Evolutionary conservation across 2,888 invertebrate species (phyloP), one percentile per base, ranked within the genome.

Genomic region (Papilio gigon): DNA sequence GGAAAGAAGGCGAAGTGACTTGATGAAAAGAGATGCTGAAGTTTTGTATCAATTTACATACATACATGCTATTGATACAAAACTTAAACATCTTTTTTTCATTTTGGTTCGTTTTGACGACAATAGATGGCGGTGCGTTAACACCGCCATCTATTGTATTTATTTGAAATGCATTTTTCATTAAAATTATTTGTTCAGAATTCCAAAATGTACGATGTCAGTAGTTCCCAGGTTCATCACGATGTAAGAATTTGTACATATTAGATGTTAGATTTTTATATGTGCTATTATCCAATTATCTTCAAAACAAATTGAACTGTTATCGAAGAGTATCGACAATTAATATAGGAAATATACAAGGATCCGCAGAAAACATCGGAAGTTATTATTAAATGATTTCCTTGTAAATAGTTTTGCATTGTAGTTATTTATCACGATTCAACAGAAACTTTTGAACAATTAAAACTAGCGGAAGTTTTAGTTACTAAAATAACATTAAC

Each of bases 301-400:
- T 30, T 63, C 63, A 50, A n/a, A 22, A 37, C 33, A 59, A 66
- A 44, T 17, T 56, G n/a, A 37, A 30, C 33, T n/a, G 14, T 12
- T 53, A 40, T 33, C 33, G n/a, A 37, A 25, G 12, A 37, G 11
- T 60, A 14, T n/a, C n/a, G 12, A 50, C 1, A 5, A 35, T 61
- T 37, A 25, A 62, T 62, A 35, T 22, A 62, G 80, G 81, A 83
- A 83, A 79, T 72, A 50, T 73, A 71, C 75, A 76, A 79, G 75
- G 67, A 69, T 78, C 75, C 73, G 73, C 73, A 72, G 37, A 80
- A 80, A 79, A 75, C 78, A 77, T 77, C 82, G 82, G 82, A 83
- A 83, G 73, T 73, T 74, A 75, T 72, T 70, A 74, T 74, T 71
- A 78, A 73, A 71, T 68, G 70, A 71, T 72, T 71, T 70, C 71